Evolutionary conservation across 1,140 invertebrate species (phyloP), one percentile per base, ranked within the genome.

Genomic region (Drosophila lini): DNA sequence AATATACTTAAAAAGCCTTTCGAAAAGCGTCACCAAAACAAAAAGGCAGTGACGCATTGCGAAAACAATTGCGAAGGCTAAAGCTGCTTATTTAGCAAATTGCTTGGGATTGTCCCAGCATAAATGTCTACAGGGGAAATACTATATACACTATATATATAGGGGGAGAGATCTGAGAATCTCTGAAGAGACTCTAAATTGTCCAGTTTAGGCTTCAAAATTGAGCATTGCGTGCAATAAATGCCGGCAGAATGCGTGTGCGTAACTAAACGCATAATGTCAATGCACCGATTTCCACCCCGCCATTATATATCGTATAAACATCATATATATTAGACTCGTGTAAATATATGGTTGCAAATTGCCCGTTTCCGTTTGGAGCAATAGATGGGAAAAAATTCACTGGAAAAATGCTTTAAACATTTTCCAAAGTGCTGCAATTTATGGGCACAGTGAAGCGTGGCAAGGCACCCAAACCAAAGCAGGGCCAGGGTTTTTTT

Each of bases 231-330:
- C 84, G 84, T 89, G 84, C 74, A 64, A 65, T 86, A 75, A 86
- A 88, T 80, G 58, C 52, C 40, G 34, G 53, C 56, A 56, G 77
- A 84, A 89, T 88, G 75, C 70, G 57, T 78, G 84, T 89, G 84
- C 84, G 84, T 89, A 89, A 89, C 84, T 89, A 89, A 89, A 89
- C 84, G 80, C 74, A 89, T 84, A 89, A 89, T 89, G 78, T 81
- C 84, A 89, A 81, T 89, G 84, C 52, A 83, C 76, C 70, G 47
- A 58, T 74, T 64, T 63, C 42, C 34, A 67, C 22, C 36, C 59
- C 41, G 47, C 55, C 31, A 16, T 53, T 38, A 34, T 13, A 19
- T 40, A 40, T 40, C 34, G 25, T 19, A 57, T 19, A n/a, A 32
- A 16, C 53, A 57, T 58, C 59, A 38, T 40, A 59, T 62, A 25